phyloP scores from a whole-genome alignment of 23 tunicate genomes.

The Styela clava region DNA sequence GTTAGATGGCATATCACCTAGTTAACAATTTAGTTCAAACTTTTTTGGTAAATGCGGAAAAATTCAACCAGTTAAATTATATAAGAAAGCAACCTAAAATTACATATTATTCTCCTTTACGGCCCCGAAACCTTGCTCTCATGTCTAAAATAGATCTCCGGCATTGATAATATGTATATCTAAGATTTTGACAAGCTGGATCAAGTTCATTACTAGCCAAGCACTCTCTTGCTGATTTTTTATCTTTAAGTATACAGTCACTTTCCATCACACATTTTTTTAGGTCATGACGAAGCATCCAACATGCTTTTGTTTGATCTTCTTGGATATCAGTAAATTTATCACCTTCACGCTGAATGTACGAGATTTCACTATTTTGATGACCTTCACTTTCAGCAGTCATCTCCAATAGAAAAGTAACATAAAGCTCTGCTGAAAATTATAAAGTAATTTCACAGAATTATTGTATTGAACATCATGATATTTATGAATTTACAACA shows the following conservation, averaged over 20 bases:
- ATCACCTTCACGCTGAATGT: slow-evolving; percentile 7
- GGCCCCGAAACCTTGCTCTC: slow-evolving; percentile 85
- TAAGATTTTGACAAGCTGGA: slow-evolving; percentile 49
- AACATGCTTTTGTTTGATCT: slow-evolving; percentile 52
- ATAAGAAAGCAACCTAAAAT: too few species aligned
- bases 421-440: too few species aligned
- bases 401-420: too few species aligned
- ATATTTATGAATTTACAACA: too few species aligned
- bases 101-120: slow-evolving; percentile 61
- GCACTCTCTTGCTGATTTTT: slow-evolving; percentile 58
- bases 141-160: slow-evolving; percentile 75
- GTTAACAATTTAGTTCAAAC: too few species aligned
- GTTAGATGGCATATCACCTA: too few species aligned
- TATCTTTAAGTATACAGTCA: slow-evolving; percentile 65
- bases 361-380: neutral
- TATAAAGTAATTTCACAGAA: too few species aligned
- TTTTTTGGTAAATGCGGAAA: too few species aligned
- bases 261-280: slow-evolving; percentile 85
- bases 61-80: too few species aligned
- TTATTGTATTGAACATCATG: too few species aligned
- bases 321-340: neutral
- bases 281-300: slow-evolving; percentile 70
- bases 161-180: slow-evolving; percentile 60
- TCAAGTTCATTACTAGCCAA: slow-evolving; percentile 38
- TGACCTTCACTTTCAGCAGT: neutral